Evolutionary conservation across 2,888 invertebrate genomes (phyloP), one percentile per base, ranked within the genome.

Genomic region (Leucophenga maculata): DNA sequence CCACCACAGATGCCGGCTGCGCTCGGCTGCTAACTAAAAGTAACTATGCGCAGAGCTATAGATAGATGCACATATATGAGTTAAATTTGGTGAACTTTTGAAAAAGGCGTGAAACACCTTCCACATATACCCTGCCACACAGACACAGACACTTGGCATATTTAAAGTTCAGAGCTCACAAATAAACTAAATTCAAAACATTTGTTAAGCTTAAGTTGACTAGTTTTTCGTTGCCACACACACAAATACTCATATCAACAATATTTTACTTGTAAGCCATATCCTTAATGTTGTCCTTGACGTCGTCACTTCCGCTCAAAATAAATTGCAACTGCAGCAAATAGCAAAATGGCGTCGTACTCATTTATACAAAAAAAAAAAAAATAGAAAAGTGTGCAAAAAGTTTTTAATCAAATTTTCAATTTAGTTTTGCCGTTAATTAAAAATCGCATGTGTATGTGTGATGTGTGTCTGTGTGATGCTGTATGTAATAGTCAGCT

Each of bases 391-490:
- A 72, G 44, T 68, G 69, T 14, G 62, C 22, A 18, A 69, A 67
- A 82, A 83, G 73, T 83, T 83, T 83, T 80, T 80, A 80, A 80
- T 83, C 80, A 83, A 80, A 83, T 80, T 80, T 80, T 79, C 82
- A 83, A 83, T 80, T 83, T 83, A 74, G 74, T 75, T 79, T 74
- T 76, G 77, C 77, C 77, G 83, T 83, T 80, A 83, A 80, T 80
- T 83, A 80, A 80, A 82, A 83, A 69, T 68, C 74, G 69, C 74
- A 73, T 54, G 31, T 69, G 46, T 22, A 16, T 68, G 60, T 46
- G 50, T 46, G 62, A n/a, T 6, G 20, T 46, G 46, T n/a, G 48
- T 60, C 11, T 69, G 6, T 65, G 57, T 67, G 60, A 32, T 62
- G 48, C 18, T 55, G 22, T 50, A 13, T 22, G 59, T 59, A 3